A percentile compares a stretch with the other conserved stretches of the same genome.
Conservation (phyloP, 2,888 invertebrate genomes). For the Drosophila kambysellisi region DNA sequence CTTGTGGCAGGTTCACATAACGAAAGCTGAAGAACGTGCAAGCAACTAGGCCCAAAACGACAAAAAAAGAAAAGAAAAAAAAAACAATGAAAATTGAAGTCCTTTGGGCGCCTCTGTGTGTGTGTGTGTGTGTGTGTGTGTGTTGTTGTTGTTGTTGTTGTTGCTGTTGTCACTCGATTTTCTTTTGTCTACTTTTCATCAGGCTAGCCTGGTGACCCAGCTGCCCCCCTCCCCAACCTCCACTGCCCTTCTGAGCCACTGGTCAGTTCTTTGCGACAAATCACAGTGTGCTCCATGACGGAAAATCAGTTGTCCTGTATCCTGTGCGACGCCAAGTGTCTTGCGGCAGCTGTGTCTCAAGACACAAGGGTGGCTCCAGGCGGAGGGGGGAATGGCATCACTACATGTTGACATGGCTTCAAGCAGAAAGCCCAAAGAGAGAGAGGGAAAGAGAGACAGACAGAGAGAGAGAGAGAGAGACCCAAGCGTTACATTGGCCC, state of each 20-base stretch:
- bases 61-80: too few species aligned
- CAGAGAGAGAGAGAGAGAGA: neutral
- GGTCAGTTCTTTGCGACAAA: slow-evolving; percentile 60
- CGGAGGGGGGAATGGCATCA: neutral
- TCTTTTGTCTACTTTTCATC: slow-evolving; percentile 70
- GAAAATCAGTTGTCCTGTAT: slow-evolving; percentile 67
- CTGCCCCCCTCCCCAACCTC: slow-evolving; percentile 4
- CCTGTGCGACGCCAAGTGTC: slow-evolving; percentile 34
- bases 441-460: too few species aligned
- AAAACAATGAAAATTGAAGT: neutral
- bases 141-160: slow-evolving; percentile 31
- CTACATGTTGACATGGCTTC: slow-evolving; percentile 35
- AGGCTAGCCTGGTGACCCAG: slow-evolving; percentile 27
- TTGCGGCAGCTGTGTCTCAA: slow-evolving; percentile 60
- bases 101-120: slow-evolving; percentile 8
- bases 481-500: slow-evolving; percentile 53
- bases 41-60: slow-evolving; percentile 46
- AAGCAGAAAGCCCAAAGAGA: neutral
- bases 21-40: slow-evolving; percentile 25
- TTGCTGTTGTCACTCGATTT: slow-evolving; percentile 57
- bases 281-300: slow-evolving; percentile 69
- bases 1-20: neutral
- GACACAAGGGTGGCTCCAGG: slow-evolving; percentile 14
- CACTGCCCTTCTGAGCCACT: neutral
- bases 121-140: neutral